phyloP scores from a whole-genome alignment of 2,113 vertebrate genomes.

The Laticauda colubrina region DNA sequence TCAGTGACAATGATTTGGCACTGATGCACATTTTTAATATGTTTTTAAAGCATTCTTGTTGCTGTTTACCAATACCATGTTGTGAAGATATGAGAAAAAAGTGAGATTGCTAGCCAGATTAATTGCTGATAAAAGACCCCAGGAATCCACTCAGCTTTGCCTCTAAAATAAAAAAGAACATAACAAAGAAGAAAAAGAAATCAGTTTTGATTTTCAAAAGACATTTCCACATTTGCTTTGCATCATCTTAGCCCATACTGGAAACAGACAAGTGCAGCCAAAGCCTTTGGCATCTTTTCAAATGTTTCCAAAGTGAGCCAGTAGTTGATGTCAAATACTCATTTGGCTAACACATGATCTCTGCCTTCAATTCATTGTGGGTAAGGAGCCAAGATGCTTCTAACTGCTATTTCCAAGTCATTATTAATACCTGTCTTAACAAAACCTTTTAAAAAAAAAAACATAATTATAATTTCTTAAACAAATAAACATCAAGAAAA shows the following conservation, averaged over 20 bases:
- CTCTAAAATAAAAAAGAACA: conserved; percentile 17
- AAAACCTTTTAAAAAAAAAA: conserved; percentile 23
- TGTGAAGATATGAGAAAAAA: background rate
- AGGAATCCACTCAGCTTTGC: conserved; percentile 8
- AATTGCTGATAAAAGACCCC: conserved; percentile 12
- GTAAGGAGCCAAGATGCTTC: conserved; percentile 44
- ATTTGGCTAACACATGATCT: conserved; percentile 46
- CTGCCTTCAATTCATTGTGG: conserved; percentile 36
- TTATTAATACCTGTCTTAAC: conserved; percentile 46
- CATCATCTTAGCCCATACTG: conserved; percentile 46
- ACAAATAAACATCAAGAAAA: background rate
- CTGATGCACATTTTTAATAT: background rate
- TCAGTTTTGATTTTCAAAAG: conserved; percentile 28
- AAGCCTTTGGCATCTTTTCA: conserved; percentile 47
- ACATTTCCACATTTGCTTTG: conserved; percentile 51
- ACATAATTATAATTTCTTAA: conserved; percentile 25
- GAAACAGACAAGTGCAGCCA: conserved; percentile 35
- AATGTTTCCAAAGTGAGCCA: conserved; percentile 39
- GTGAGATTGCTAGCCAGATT: conserved; percentile 3
- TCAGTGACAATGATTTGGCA: background rate
- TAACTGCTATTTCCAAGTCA: conserved; percentile 36
- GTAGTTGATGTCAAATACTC: conserved; percentile 49
- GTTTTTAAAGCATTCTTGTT: background rate
- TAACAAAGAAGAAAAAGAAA: conserved; percentile 13
- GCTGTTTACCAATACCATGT: background rate